Percentiles rank a stretch among this genome's conserved stretches.
These are phyloP conservation scores for Pseudomyrmex dendroicus DNA, from an alignment of 1,140 invertebrate genomes.

Conservation along the genomic window DNA sequence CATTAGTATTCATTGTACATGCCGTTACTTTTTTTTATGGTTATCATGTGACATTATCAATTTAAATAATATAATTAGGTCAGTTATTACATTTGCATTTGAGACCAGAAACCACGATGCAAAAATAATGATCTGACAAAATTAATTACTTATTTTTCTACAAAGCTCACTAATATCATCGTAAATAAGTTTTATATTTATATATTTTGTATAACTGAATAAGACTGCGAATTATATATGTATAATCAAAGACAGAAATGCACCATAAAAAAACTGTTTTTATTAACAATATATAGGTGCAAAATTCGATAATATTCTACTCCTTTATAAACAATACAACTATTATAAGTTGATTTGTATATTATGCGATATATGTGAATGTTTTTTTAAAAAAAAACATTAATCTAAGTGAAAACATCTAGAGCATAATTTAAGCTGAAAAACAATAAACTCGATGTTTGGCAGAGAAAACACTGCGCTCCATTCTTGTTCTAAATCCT, in stretches of 20 bases:
- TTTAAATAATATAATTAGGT: too few relatives aligned
- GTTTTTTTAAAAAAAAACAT: neutral
- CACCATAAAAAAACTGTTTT: neutral
- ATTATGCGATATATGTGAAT: neutral
- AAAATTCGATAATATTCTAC: neutral
- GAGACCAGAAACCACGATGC: neutral
- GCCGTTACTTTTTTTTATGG: too few relatives aligned
- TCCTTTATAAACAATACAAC: neutral
- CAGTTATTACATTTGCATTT: neutral
- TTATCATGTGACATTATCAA: too few relatives aligned
- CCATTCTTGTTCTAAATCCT: neutral
- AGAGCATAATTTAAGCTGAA: neutral
- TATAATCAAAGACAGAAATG: conserved; percentile 4
- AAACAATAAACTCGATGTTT: conserved; percentile 19
- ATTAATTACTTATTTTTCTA: neutral
- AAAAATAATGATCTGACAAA: neutral
- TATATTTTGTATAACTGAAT: conserved; percentile 22
- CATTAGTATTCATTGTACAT: too few relatives aligned
- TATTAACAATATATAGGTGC: too few relatives aligned
- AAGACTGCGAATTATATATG: neutral
- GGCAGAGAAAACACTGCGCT: neutral
- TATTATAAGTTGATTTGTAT: conserved; percentile 1
- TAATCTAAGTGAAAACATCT: neutral
- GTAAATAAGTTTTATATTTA: conserved; percentile 41
- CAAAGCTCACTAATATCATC: neutral